Base-by-base conservation (phyloP, 2,113 vertebrate genomes). In the Hippocampus comes region DNA sequence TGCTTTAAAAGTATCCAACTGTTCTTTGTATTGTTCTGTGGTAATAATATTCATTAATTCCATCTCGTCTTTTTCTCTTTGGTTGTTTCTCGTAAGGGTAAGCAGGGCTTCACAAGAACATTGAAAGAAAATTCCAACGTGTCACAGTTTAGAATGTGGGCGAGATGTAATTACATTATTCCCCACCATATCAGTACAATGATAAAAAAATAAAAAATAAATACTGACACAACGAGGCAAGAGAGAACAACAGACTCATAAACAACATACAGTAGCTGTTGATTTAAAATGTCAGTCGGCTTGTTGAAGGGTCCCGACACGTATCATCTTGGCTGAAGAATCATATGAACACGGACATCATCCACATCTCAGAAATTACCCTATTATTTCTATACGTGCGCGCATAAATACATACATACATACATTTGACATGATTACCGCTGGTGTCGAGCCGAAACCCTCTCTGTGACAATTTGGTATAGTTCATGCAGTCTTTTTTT, bases 21-120 rank as follows among this genome's bases (percentile, higher is more conserved):
- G 80, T 77, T 80, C 70, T 89, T 84, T 78, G 74, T 90, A 89
- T 90, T 85, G 89, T 86, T 87, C 80, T 83, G 25, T 82, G 87
- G 73, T 88, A 70, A 87, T 69, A 27, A 81, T 89, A 68, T 79
- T 85, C 64, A 78, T 72, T 82, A 73, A 77, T 77, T 79, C 83
- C 87, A 88, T 89, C 70, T 49, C 60, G 76, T 80, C 63, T 72
- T 73, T 72, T 82, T 61, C 68, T 75, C 12, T 86, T 84, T 87
- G 53, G 73, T 81, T 84, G 69, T 84, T 89, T 84, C 41, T 55
- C 9, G 72, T 86, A 83, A 81, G 85, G 84, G 85, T 88, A 83
- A 90, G 87, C 88, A 87, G 83, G 84, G 83, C 53, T 51, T 60
- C 55, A 4, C 74, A 55, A 68, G 51, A 63, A 20, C 21, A 57